phyloP scores from a whole-genome alignment of 1,140 invertebrate genomes.

The Diachasma alloeum region DNA sequence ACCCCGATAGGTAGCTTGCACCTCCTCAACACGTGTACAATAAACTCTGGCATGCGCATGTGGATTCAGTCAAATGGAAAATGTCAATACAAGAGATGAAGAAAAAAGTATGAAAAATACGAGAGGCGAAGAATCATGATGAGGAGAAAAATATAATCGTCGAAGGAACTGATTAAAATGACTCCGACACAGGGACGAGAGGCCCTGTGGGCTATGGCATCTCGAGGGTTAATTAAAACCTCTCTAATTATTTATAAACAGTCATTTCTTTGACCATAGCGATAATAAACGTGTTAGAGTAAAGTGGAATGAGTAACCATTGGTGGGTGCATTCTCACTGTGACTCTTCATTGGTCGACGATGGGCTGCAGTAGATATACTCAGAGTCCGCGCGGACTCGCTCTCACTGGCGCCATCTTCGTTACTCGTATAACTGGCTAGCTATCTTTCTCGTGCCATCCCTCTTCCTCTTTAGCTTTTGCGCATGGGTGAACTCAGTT shows the following conservation, averaged over 20 bases:
- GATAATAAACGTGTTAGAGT: constrained; percentile 54
- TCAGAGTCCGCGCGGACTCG: constrained; percentile 59
- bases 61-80: neutral
- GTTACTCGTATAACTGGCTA: neutral
- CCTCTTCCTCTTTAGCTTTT: neutral
- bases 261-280: constrained; percentile 56
- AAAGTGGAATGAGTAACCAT: neutral
- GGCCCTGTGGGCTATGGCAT: constrained; percentile 39
- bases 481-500: constrained; percentile 41
- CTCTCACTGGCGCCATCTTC: neutral
- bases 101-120: no score
- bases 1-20: neutral
- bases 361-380: neutral
- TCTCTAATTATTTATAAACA: constrained; percentile 67
- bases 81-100: neutral
- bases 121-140: neutral
- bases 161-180: constrained; percentile 42
- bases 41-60: neutral
- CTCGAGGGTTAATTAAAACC: constrained; percentile 64
- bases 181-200: constrained; percentile 20
- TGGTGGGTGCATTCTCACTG: neutral
- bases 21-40: neutral
- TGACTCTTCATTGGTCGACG: constrained; percentile 36
- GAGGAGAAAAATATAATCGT: neutral
- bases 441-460: constrained; percentile 3